Base-by-base conservation (phyloP, 2,888 invertebrate species). In the Silvanus unidentatus region DNA sequence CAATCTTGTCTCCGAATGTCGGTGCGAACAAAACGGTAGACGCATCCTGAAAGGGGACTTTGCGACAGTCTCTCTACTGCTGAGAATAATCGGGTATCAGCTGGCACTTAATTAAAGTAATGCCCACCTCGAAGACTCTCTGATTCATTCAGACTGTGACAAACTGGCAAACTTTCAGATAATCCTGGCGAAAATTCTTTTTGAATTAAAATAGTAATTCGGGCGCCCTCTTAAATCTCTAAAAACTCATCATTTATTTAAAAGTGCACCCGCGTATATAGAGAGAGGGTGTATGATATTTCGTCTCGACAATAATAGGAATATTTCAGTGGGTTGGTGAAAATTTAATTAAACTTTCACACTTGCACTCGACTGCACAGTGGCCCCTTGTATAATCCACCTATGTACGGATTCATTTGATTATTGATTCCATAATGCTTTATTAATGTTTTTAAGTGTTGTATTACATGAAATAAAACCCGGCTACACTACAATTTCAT, bases 21-120 rank as follows among this genome's bases (percentile, higher is more conserved):
- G 56, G 58, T 55, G 57, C 54, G 58, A 59, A 59, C 57, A 58
- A 57, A 55, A 57, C 58, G 57, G 50, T 48, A 12, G 32, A n/a
- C n/a, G n/a, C n/a, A n/a, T n/a, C n/a, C n/a, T n/a, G 32, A 32
- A n/a, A 22, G 39, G 12, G 16, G 43, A 40, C 43, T 45, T 12
- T 16, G 44, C n/a, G 43, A 38, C 29, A 32, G 34, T n/a, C 37
- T 37, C 37, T 14, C 13, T 34, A 11, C 13, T 51, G 54, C 57
- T 55, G 58, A 59, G 62, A 61, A 65, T 65, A 65, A 65, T 66
- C 65, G 58, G 58, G 63, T 64, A 64, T 66, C 66, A 66, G 64
- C 63, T 65, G 66, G 62, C 62, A 64, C 65, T 66, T 68, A 68
- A 68, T 68, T 66, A 66, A 66, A 65, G 60, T 64, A 63, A 66